These are phyloP conservation scores for Pseudobourletiella spinata DNA, from an alignment of 1,140 invertebrate species.

Conservation along the genomic window DNA sequence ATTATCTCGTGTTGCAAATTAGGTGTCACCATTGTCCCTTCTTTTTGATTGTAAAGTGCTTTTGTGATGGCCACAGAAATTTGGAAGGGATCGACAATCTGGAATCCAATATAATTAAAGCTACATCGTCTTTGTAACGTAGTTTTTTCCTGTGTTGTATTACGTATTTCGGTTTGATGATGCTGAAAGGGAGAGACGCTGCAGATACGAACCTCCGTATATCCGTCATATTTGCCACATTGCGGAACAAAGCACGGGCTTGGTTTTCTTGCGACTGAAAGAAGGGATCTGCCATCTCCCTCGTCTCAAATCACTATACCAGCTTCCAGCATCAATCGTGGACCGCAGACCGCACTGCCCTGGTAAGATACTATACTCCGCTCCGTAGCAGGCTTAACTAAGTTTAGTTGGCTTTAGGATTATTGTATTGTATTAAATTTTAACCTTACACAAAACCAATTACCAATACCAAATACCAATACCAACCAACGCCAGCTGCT, in stretches of 20 bases:
- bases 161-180: conserved; percentile 48
- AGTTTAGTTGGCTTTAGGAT: too few species aligned
- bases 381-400: too few species aligned
- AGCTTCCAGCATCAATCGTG: too few species aligned
- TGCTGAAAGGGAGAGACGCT: conserved; percentile 50
- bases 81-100: conserved; percentile 57
- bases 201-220: conserved; percentile 47
- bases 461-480: neutral
- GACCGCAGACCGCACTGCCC: too few species aligned
- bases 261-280: conserved; percentile 17
- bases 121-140: too few species aligned
- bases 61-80: conserved; percentile 57
- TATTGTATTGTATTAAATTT: too few species aligned
- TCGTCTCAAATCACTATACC: too few species aligned
- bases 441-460: too few species aligned
- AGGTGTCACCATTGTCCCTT: conserved; percentile 49
- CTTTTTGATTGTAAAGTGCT: conserved; percentile 48
- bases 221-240: conserved; percentile 51
- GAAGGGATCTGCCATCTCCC: conserved; percentile 10
- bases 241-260: conserved; percentile 43
- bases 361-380: too few species aligned
- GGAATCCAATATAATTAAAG: conserved; percentile 25
- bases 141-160: neutral
- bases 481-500: too few species aligned
- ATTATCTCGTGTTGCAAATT: conserved; percentile 57